Evolutionary conservation across 2,888 invertebrate genomes (phyloP).

Genomic region (Eupithecia dodoneata): DNA sequence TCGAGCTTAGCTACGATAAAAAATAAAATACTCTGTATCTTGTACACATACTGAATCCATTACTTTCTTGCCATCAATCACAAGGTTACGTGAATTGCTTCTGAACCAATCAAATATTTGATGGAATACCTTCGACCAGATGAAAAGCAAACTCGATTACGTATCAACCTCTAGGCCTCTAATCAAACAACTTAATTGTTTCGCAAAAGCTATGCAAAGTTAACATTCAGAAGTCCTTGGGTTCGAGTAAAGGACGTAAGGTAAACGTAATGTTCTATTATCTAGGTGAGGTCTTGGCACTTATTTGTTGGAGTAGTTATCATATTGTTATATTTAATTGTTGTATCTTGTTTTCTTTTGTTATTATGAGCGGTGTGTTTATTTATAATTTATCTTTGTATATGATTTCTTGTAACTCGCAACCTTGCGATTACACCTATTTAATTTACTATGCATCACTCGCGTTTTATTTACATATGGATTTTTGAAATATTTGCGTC

Average conservation of each 20-base stretch:
- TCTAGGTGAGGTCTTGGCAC: conserved; percentile 11
- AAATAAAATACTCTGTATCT: background rate
- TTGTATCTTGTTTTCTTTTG: conserved; percentile 17
- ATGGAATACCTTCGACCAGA: conserved; percentile 6
- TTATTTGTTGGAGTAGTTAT: conserved; percentile 20
- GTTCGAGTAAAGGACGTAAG: conserved; percentile 13
- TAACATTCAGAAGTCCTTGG: conserved; percentile 34
- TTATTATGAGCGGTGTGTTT: conserved; percentile 1
- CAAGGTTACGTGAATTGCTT: background rate
- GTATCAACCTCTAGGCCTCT: background rate
- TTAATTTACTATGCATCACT: background rate
- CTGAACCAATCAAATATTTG: conserved; percentile 9
- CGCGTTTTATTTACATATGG: background rate
- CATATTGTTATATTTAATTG: conserved; percentile 19
- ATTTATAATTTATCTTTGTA: background rate
- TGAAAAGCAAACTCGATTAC: conserved; percentile 13
- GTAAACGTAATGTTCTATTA: background rate
- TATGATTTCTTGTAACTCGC: conserved; percentile 18
- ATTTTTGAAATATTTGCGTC: background rate
- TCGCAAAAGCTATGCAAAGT: conserved; percentile 7
- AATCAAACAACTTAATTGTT: conserved; percentile 22
- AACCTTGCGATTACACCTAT: conserved; percentile 16
- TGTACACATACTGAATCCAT: background rate
- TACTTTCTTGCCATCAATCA: background rate
- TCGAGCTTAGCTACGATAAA: background rate